phyloP scores from a whole-genome alignment of 2,888 invertebrate species.

The Agelastica alni region DNA sequence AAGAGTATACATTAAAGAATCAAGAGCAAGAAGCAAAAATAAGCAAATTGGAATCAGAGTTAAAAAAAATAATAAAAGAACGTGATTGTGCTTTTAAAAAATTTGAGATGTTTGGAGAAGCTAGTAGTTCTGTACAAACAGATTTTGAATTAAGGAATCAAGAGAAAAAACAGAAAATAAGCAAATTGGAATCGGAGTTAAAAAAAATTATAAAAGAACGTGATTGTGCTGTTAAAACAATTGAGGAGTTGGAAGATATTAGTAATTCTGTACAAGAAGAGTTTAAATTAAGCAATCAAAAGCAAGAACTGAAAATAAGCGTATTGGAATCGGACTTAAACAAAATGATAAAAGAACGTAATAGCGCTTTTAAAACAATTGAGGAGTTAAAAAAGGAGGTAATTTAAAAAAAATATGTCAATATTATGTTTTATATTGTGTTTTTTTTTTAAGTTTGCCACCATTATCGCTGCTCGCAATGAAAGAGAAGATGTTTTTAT shows the following conservation, averaged over 20 bases:
- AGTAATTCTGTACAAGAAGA: not conserved
- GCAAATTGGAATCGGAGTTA: constrained; percentile 1
- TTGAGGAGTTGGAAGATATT: constrained; percentile 1
- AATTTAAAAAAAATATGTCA: no score
- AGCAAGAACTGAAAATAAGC: constrained; percentile 7
- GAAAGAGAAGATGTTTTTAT: constrained; percentile 14
- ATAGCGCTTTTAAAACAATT: not conserved
- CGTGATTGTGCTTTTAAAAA: no score
- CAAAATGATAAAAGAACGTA: constrained; percentile 21
- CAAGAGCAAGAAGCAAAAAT: constrained; percentile 9
- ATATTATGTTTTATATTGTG: no score
- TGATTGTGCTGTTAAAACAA: no score
- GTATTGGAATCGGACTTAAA: constrained; percentile 4
- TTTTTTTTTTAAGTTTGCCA: not conserved
- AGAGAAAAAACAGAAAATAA: constrained; percentile 9
- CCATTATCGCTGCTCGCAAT: no score
- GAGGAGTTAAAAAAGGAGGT: not conserved
- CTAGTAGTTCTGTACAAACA: not conserved
- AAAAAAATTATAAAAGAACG: constrained; percentile 23
- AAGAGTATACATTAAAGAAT: not conserved
- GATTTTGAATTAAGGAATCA: not conserved
- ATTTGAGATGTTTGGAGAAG: constrained; percentile 3
- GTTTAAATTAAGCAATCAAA: constrained; percentile 4
- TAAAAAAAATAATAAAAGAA: constrained; percentile 21
- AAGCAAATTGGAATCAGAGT: constrained; percentile 1